Evolutionary conservation across 2,797 vertebrate genomes (phyloP).

Genomic region (Aplochiton taeniatus): DNA sequence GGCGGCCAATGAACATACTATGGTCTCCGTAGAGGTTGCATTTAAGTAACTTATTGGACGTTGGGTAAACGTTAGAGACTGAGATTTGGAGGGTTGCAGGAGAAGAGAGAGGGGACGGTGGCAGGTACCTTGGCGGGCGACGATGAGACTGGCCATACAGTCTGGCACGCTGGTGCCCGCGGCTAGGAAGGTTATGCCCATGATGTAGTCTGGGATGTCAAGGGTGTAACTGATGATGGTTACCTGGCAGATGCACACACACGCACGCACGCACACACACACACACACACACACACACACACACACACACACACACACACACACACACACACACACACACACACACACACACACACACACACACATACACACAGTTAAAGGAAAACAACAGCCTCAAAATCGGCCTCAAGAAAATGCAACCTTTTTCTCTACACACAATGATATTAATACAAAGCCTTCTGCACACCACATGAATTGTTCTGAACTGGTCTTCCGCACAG

Average conservation of each 20-base stretch:
- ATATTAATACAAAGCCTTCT: too few relatives aligned
- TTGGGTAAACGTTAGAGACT: too few relatives aligned
- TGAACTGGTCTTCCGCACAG: too few relatives aligned
- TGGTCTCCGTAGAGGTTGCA: not conserved
- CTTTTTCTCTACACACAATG: too few relatives aligned
- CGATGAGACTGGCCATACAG: constrained; percentile 84
- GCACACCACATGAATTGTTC: too few relatives aligned
- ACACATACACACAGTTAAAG: not conserved
- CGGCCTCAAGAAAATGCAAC: not conserved
- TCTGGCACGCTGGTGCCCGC: constrained; percentile 84
- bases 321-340: not conserved
- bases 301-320: not conserved
- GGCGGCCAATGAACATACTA: not conserved
- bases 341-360: not conserved
- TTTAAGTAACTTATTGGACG: not conserved
- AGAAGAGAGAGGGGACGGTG: not conserved
- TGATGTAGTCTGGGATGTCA: constrained; percentile 83
- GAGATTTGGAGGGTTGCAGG: too few relatives aligned
- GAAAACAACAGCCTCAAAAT: not conserved
- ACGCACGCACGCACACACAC: not conserved
- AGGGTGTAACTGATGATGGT: constrained; percentile 81
- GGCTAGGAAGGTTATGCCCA: constrained; percentile 83
- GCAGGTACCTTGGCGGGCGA: constrained; percentile 78
- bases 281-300: constrained; percentile 1
- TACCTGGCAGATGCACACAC: constrained; percentile 60